Percentiles rank a stretch among this genome's conserved stretches.
Conservation (phyloP, 2,797 vertebrate genomes). For the Myotis daubentonii region DNA sequence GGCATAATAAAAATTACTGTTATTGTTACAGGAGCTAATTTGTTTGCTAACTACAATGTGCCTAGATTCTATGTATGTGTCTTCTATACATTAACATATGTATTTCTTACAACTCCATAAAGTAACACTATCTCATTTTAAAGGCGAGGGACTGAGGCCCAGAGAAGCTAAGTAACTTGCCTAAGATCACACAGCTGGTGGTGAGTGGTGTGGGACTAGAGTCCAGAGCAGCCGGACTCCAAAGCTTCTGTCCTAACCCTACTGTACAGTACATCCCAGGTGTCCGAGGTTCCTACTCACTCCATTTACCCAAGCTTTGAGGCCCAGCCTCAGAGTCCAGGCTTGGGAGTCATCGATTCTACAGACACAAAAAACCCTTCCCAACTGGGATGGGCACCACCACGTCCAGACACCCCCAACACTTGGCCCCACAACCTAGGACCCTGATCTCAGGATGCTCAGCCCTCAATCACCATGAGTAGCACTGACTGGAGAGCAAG, state of each 20-base stretch:
- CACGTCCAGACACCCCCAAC: not conserved
- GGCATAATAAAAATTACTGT: not conserved
- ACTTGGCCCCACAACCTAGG: not conserved
- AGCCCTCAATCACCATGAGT: not conserved
- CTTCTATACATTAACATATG: not conserved
- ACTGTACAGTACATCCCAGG: not conserved
- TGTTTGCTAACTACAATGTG: not conserved
- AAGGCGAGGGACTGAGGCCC: not conserved
- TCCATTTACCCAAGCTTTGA: not conserved
- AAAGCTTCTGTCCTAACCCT: not conserved
- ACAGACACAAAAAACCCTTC: not conserved
- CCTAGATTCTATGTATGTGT: not conserved
- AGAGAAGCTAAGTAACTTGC: not conserved
- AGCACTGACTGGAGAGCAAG: not conserved
- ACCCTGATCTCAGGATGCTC: not conserved
- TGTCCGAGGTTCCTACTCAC: not conserved
- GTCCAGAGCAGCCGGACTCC: not conserved
- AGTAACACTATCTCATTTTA: not conserved
- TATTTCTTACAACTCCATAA: not conserved
- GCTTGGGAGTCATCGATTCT: not conserved
- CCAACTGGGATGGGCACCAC: not conserved
- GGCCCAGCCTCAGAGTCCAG: not conserved
- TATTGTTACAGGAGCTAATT: not conserved
- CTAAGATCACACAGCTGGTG: not conserved
- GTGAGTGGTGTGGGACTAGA: not conserved